Base-by-base conservation (phyloP, 2,113 vertebrate species). In the Hymenochirus boettgeri region DNA sequence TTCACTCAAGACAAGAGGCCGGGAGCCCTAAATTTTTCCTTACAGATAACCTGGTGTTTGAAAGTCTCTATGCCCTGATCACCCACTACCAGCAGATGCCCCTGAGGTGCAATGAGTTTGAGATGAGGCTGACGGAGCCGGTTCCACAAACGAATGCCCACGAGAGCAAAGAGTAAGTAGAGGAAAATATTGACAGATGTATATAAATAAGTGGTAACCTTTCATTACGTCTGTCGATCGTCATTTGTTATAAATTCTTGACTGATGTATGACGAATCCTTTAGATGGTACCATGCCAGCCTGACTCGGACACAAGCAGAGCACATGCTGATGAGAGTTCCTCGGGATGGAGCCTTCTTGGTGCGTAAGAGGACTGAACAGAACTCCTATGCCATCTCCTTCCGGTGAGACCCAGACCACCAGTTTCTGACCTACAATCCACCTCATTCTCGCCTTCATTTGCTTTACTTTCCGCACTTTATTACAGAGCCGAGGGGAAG, bases 61-160 rank as follows among this genome's bases (percentile, higher is more conserved):
- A 98, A 79, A 95, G 93, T 0, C 93, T 99, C 60, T 99, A 96
- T 42, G 91, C 93, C 62, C 92, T 99, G 77, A 98, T 99, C 83
- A 96, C 85, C 3, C 96, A 99, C 83, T 99, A 99, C 83, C 96
- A 98, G 86, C 91, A 94, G 79, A 94, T 98, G 75, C 94, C 96
- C 0, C 87, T 99, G 74, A 90, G 96, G 79, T 99, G 96, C 83
- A 98, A 99, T 0, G 96, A 99, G 78, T 99, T 99, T 65, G 96
- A 99, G 84, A 98, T 99, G 96, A 93, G 95, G 72, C 88, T 99
- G 79, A 97, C 96, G 0, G 96, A 98, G 72, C 96, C 96, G 0
- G 96, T 98, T 69, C 96, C 96, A 0, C 96, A 99, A 82, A 98
- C 96, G 70, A 98, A 99, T 0, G 96, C 96, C 39, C 96, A 99